These are phyloP conservation scores for Eilema sororculum DNA, from an alignment of 2,888 invertebrate genomes.

Conservation along the genomic window DNA sequence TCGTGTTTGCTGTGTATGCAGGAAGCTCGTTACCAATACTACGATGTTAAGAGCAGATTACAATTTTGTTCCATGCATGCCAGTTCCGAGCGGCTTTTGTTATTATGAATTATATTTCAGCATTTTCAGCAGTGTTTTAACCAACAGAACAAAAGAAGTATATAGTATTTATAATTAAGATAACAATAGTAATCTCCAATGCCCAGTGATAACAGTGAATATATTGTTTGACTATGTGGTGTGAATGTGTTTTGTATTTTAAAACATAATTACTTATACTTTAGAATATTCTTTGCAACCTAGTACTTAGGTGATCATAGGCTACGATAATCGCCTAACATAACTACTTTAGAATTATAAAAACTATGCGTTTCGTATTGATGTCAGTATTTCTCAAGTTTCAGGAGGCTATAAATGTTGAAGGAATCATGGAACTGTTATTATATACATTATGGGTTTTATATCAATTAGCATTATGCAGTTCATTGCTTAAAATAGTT, in stretches of 20 bases:
- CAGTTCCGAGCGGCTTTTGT: background rate
- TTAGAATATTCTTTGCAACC: background rate
- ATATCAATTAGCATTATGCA: no score
- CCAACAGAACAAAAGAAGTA: background rate
- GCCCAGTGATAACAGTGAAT: background rate
- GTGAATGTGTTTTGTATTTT: background rate
- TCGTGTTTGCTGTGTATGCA: slow-evolving; percentile 15
- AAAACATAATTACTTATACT: background rate
- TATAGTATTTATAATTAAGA: background rate
- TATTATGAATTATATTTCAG: background rate
- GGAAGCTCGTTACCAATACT: slow-evolving; percentile 30
- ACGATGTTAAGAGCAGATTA: slow-evolving; percentile 39
- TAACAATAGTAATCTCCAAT: background rate
- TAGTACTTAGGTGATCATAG: no score
- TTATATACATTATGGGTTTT: background rate
- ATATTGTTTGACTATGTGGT: no score
- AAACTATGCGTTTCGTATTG: background rate
- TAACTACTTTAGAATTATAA: background rate
- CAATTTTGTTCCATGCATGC: slow-evolving; percentile 25
- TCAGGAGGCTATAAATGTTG: background rate
- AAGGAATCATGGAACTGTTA: background rate
- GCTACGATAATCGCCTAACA: no score
- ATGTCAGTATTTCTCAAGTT: background rate
- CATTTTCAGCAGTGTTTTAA: background rate
- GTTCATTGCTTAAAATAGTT: no score